These are phyloP conservation scores for Oncorhynchus gorbuscha DNA, from an alignment of 2,113 vertebrate species.

Conservation along the genomic window DNA sequence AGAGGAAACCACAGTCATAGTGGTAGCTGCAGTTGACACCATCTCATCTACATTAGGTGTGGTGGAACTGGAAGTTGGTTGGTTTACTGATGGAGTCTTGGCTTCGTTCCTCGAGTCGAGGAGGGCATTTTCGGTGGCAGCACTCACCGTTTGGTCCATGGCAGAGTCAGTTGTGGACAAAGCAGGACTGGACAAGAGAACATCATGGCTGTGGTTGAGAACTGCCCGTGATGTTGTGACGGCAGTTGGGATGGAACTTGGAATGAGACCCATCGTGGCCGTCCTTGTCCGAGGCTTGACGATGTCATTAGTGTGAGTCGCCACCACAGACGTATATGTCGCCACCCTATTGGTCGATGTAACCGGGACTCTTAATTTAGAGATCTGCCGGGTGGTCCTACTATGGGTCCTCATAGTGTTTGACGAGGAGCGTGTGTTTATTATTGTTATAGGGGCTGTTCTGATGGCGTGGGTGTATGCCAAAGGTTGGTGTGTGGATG, in stretches of 20 bases:
- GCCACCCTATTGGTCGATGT: neutral
- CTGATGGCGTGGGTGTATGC: slow-evolving; percentile 4
- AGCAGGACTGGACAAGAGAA: neutral
- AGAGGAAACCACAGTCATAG: neutral
- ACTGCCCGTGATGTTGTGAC: neutral
- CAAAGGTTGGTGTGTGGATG: slow-evolving; percentile 18
- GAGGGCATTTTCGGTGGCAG: neutral
- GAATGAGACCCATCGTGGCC: neutral
- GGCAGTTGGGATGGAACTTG: neutral
- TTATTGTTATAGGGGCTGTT: neutral
- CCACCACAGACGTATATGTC: neutral
- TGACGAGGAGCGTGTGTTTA: neutral
- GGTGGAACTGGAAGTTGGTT: neutral
- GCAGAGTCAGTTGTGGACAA: neutral
- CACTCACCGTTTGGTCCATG: neutral
- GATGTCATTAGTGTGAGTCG: neutral
- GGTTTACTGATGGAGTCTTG: neutral
- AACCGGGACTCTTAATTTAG: neutral
- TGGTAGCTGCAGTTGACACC: neutral
- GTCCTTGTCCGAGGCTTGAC: slow-evolving; percentile 37
- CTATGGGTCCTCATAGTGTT: neutral
- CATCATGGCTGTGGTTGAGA: neutral
- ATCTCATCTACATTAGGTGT: neutral
- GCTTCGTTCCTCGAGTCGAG: neutral
- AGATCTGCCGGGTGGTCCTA: neutral